phyloP scores from a whole-genome alignment of 2,888 invertebrate genomes.

The Megamerina dolium region DNA sequence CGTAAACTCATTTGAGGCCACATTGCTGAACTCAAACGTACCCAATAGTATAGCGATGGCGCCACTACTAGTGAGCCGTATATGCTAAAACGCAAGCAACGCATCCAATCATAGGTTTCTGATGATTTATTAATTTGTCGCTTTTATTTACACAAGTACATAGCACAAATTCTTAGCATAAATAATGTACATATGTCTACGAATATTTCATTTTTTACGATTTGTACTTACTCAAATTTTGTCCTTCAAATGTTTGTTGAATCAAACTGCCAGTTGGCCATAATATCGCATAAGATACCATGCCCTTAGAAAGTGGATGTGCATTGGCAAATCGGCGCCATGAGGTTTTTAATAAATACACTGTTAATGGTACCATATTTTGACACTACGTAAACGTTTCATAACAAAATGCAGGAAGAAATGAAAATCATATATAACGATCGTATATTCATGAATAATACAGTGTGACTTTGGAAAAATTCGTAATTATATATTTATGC shows the following conservation, averaged over 20 bases:
- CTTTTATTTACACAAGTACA: slow-evolving; percentile 5
- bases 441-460: neutral
- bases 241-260: slow-evolving; percentile 65
- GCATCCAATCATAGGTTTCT: slow-evolving; percentile 61
- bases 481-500: too few relatives aligned
- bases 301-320: slow-evolving; percentile 53
- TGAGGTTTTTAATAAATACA: slow-evolving; percentile 22
- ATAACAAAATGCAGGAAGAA: too few relatives aligned
- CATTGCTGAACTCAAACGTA: slow-evolving; percentile 64
- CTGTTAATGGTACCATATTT: too few relatives aligned
- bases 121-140: neutral
- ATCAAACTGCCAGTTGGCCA: slow-evolving; percentile 71
- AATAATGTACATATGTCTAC: too few relatives aligned
- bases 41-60: slow-evolving; percentile 73
- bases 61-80: slow-evolving; percentile 75
- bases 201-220: too few relatives aligned
- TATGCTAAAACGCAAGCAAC: slow-evolving; percentile 64
- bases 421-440: neutral
- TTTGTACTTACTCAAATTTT: slow-evolving; percentile 53
- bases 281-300: slow-evolving; percentile 60
- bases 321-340: slow-evolving; percentile 23
- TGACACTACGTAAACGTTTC: too few relatives aligned
- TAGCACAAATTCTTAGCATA: too few relatives aligned
- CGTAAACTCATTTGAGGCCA: slow-evolving; percentile 68
- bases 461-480: slow-evolving; percentile 4